Evolutionary conservation across 1,140 invertebrate genomes (phyloP), one percentile per base, ranked within the genome.

Genomic region (Microplitis demolitor): DNA sequence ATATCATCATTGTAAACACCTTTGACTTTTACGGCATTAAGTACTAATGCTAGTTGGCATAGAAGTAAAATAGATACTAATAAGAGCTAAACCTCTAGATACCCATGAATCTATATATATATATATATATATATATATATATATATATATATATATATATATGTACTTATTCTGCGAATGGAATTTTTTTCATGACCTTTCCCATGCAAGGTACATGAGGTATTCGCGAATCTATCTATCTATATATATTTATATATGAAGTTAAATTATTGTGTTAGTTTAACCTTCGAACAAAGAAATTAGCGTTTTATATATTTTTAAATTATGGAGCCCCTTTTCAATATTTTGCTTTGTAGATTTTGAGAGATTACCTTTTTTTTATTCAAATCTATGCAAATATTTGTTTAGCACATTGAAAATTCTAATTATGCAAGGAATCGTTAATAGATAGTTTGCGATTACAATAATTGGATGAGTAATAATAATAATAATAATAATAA

Each of bases 161-260:
- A n/a, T n/a, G n/a, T 74, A 50, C 45, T 70, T 69, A 37, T 66
- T 50, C 33, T 33, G 39, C 64, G 9, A 69, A 60, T 63, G 37
- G 51, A 75, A 75, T 77, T 80, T 81, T 79, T 82, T 82, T 77
- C 76, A 54, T 78, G 80, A 82, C 80, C 80, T 82, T 82, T 82
- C 80, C 79, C 80, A 82, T 81, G 78, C 80, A 82, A 80, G 78
- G 71, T 77, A 75, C 66, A 66, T 60, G 31, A 66, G 13, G 51
- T 51, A 35, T 8, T 4, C 11, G 5, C 5, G 11, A 45, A 11
- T 45, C 39, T 56, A 56, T 54, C 16, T n/a, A 54, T 56, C n/a
- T 16, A 14, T 56, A 56, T 56, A 4, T 14, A 56, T 56, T 56
- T 56, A 14, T 11, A 45, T 45, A 3, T 45, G 11, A 45, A 45